A percentile compares a stretch with the other conserved stretches of the same genome.
Conservation (phyloP, 64 coral and sea anemone genomes). For the Stylophora pistillata region DNA sequence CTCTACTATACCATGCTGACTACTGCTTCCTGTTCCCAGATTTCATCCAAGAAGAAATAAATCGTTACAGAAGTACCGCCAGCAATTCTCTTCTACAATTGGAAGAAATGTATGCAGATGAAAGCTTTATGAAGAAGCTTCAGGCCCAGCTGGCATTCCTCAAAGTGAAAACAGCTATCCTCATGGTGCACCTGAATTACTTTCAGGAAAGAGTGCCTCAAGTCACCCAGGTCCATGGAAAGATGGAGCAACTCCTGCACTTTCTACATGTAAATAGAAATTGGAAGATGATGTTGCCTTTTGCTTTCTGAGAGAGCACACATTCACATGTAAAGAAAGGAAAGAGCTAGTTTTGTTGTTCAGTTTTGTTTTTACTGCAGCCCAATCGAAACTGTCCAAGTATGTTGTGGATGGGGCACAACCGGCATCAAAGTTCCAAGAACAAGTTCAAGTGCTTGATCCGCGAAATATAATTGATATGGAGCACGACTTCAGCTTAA, state of each 20-base stretch:
- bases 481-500: too few species aligned
- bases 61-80: not conserved
- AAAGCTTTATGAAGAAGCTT: conserved; percentile 23
- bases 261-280: conserved; percentile 31
- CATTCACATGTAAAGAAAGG: conserved; percentile 11
- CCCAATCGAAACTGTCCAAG: conserved; percentile 22
- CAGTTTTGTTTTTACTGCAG: conserved; percentile 26
- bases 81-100: conserved; percentile 37
- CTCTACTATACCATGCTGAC: conserved; percentile 35
- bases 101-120: conserved; percentile 28
- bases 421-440: too few species aligned
- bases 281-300: conserved; percentile 21
- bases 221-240: conserved; percentile 22
- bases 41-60: conserved; percentile 27
- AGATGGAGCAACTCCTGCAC: conserved; percentile 31
- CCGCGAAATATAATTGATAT: too few species aligned
- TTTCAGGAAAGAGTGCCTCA: conserved; percentile 51
- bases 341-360: too few species aligned
- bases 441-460: too few species aligned
- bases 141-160: conserved; percentile 21
- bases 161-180: conserved; percentile 21
- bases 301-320: not conserved
- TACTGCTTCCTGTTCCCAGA: not conserved
- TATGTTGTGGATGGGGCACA: conserved; percentile 45
- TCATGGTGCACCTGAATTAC: conserved; percentile 22